Base-by-base conservation (phyloP, 2,888 invertebrate genomes). In the Stenodera caucasica region DNA sequence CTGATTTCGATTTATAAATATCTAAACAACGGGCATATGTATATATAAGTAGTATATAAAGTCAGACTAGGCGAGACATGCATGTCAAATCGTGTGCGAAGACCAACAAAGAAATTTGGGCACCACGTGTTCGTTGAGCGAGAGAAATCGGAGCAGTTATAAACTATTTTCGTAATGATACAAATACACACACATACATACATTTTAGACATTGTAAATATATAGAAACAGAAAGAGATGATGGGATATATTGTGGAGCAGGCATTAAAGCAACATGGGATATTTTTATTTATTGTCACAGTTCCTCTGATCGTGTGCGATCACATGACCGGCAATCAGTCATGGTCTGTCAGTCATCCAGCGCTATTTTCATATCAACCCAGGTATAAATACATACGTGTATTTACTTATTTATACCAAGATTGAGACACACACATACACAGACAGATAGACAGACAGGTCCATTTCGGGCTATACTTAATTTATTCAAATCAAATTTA, bases 261-360 rank as follows among this genome's bases (percentile, higher is more conserved):
- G n/a, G n/a, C n/a, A n/a, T n/a, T n/a, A n/a, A n/a, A n/a, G n/a
- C n/a, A 33, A 4, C 8, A 29, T 33, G 60, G 61, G 67, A 67
- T 70, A 70, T 71, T 70, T 70, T 70, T 70, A 68, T 71, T 68
- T 58, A 63, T 65, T 71, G 70, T 70, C 71, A 67, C 67, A 56
- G 58, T 56, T 72, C 67, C 58, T 64, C 52, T 57, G 61, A 57
- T 63, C 68, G 66, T 70, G 72, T 74, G 69, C 67, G 69, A 69
- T 77, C 77, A 78, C 72, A 75, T 77, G 78, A 75, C 73, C 64
- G 75, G 45, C 72, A 77, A 78, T 78, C 78, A 77, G 76, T 78
- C 78, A 77, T 73, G 73, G 75, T 75, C 74, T 75, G 77, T 77
- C 77, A 76, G 71, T 75, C 75, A 74, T 72, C 72, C 66, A 63